Evolutionary conservation across 2,113 vertebrate genomes (phyloP).

Genomic region (Rhinopomastus cyanomelas): DNA sequence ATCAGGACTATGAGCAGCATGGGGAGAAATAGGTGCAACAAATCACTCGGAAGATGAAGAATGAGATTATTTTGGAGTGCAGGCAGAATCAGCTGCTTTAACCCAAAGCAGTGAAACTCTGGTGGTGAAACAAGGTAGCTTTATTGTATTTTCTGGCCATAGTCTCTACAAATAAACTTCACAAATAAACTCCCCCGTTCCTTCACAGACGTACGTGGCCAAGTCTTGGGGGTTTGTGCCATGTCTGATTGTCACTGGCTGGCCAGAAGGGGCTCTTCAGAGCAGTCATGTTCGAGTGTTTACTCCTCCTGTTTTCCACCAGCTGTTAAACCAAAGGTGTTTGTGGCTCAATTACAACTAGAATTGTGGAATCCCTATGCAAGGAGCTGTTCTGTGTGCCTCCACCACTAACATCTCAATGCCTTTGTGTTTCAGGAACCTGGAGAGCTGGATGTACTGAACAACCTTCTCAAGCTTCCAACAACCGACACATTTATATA

Average conservation of each 20-base stretch:
- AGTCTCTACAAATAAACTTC: neutral
- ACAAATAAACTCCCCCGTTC: neutral
- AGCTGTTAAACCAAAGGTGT: neutral
- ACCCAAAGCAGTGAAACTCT: neutral
- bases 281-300: neutral
- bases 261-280: neutral
- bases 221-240: neutral
- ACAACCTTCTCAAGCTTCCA: neutral
- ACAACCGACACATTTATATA: neutral
- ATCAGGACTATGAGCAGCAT: neutral
- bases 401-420: neutral
- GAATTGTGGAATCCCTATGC: neutral
- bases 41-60: neutral
- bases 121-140: neutral
- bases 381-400: neutral
- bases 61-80: neutral
- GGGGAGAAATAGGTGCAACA: neutral
- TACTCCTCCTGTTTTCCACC: neutral
- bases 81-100: neutral
- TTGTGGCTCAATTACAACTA: neutral
- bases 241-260: neutral
- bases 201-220: neutral
- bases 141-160: neutral
- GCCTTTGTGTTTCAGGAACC: slow-evolving; percentile 4
- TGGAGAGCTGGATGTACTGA: neutral